A percentile compares a stretch with the other conserved stretches of the same genome.
Evolutionary conservation across 2,113 vertebrate species (phyloP).

Genomic region (Oceanites oceanicus): DNA sequence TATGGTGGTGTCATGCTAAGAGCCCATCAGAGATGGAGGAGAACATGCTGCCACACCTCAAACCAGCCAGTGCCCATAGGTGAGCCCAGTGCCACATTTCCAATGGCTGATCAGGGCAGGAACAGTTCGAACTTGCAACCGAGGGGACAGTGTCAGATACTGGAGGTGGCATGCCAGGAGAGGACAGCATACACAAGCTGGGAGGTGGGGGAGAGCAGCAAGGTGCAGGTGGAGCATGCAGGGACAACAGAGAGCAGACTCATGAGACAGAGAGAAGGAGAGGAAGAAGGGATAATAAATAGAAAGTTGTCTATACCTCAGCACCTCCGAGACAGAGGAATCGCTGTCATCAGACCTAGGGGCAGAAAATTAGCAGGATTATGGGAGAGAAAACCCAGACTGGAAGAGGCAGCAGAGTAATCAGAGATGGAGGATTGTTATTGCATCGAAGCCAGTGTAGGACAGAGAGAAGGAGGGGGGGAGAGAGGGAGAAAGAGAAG

Average conservation of each 20-base stretch:
- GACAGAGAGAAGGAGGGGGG: neutral
- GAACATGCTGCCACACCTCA: constrained; percentile 15
- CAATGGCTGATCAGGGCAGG: neutral
- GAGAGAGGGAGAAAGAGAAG: neutral
- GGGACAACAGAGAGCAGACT: neutral
- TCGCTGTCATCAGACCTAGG: constrained; percentile 99
- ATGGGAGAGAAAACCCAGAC: constrained; percentile 75
- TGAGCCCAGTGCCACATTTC: neutral
- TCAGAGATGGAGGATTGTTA: constrained; percentile 61
- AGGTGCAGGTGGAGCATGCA: constrained; percentile 23
- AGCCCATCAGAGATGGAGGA: neutral
- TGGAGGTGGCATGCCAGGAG: neutral
- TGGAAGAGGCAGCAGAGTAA: constrained; percentile 42
- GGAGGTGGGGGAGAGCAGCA: constrained; percentile 5
- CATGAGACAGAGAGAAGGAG: neutral
- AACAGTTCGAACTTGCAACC: neutral
- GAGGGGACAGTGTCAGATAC: neutral
- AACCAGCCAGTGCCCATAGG: neutral
- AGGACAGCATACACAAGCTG: neutral
- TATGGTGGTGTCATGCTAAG: neutral
- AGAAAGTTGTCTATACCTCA: constrained; percentile 95
- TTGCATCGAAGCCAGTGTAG: constrained; percentile 49
- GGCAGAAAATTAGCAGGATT: constrained; percentile 95
- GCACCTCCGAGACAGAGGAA: constrained; percentile 99
- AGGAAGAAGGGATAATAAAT: constrained; percentile 64